Percentiles rank a stretch among this genome's conserved stretches.
Conservation (phyloP, 2,888 invertebrate genomes). For the Congeria kusceri region DNA sequence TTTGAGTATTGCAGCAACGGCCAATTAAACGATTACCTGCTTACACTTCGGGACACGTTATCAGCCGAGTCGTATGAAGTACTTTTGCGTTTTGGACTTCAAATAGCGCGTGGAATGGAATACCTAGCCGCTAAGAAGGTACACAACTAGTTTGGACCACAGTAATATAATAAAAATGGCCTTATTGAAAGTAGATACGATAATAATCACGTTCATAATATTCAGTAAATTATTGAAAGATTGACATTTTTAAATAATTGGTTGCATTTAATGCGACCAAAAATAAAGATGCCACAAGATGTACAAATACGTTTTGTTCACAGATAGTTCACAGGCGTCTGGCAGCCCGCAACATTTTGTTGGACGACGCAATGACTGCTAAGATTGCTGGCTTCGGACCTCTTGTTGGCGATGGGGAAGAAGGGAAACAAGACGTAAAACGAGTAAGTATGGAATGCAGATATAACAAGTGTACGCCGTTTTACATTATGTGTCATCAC, state of each 20-base stretch:
- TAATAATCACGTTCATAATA: too few relatives aligned
- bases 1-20: conserved; percentile 70
- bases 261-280: too few relatives aligned
- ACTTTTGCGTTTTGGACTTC: conserved; percentile 60
- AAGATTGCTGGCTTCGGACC: conserved; percentile 75
- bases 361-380: conserved; percentile 48
- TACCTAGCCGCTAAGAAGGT: conserved; percentile 64
- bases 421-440: conserved; percentile 7
- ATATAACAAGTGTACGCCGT: too few relatives aligned
- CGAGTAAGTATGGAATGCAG: too few relatives aligned
- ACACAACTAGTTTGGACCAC: too few relatives aligned
- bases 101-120: conserved; percentile 68
- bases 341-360: conserved; percentile 70
- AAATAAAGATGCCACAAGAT: too few relatives aligned
- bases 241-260: too few relatives aligned
- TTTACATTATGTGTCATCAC: too few relatives aligned
- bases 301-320: too few relatives aligned
- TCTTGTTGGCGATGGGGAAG: conserved; percentile 32
- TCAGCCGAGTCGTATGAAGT: conserved; percentile 58
- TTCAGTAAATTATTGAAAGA: too few relatives aligned
- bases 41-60: conserved; percentile 27
- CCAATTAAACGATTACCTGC: conserved; percentile 66
- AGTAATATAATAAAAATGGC: too few relatives aligned
- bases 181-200: too few relatives aligned
- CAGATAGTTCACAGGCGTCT: conserved; percentile 70